Conservation (phyloP, 2,888 invertebrate genomes). For the Drosophila barbarae region DNA sequence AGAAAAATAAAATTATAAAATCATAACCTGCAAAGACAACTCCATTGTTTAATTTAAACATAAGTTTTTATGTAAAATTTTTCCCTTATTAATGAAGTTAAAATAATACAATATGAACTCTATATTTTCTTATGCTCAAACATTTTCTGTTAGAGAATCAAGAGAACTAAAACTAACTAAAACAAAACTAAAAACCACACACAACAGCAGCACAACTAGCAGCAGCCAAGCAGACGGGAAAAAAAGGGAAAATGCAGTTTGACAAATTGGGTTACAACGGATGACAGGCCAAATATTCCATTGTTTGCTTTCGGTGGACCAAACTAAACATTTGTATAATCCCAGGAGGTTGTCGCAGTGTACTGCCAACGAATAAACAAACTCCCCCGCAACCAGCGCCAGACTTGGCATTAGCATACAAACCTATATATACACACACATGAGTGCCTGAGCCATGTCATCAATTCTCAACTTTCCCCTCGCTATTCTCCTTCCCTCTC, state of each 20-base stretch:
- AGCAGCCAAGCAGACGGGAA: no score
- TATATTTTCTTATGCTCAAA: neutral
- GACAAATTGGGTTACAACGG: conserved; percentile 10
- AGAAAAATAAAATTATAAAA: neutral
- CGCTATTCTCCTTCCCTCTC: neutral
- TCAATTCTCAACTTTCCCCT: conserved; percentile 32
- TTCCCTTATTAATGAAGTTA: neutral
- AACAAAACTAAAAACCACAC: conserved; percentile 1
- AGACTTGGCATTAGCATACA: conserved; percentile 26
- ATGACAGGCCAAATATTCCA: conserved; percentile 20
- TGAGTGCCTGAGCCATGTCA: conserved; percentile 31
- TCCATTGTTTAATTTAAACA: neutral
- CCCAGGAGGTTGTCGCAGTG: conserved; percentile 23
- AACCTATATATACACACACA: conserved; percentile 15
- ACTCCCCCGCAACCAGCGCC: conserved; percentile 12
- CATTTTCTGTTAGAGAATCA: neutral
- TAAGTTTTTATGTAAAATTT: no score
- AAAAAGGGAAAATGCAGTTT: conserved; percentile 8
- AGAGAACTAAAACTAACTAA: neutral
- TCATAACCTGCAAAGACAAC: neutral
- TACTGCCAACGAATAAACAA: conserved; percentile 28
- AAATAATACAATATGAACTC: neutral
- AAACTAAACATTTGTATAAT: conserved; percentile 23
- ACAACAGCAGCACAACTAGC: neutral
- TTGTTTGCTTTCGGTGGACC: conserved; percentile 11